phyloP scores from a whole-genome alignment of 2,888 invertebrate species.

The Leptarthrus brevirostris region DNA sequence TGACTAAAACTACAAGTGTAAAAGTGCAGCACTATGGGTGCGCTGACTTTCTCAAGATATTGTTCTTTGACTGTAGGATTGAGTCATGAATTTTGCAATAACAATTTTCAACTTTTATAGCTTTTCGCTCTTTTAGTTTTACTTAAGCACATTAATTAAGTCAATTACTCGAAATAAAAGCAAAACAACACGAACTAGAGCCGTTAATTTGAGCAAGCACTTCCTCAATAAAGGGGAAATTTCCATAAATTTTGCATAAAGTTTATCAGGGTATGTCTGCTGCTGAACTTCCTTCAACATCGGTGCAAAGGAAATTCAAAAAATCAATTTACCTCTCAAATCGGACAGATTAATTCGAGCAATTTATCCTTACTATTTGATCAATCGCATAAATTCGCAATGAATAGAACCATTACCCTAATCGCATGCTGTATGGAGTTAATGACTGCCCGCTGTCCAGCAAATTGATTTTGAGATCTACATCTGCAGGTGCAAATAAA shows the following conservation, averaged over 20 bases:
- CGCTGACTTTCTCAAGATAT: no score
- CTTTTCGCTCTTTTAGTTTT: no score
- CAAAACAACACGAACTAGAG: no score
- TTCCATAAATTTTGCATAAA: background rate
- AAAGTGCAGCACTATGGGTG: no score
- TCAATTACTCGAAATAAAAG: no score
- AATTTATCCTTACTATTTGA: constrained; percentile 43
- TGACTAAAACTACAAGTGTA: no score
- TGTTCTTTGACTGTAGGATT: no score
- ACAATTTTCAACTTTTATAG: no score
- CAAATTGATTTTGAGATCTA: constrained; percentile 45
- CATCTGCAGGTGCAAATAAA: constrained; percentile 39
- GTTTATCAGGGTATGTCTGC: background rate
- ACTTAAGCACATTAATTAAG: no score
- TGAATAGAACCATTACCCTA: constrained; percentile 43
- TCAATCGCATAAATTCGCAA: constrained; percentile 39
- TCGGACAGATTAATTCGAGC: constrained; percentile 42
- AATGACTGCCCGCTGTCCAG: constrained; percentile 41
- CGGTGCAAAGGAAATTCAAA: constrained; percentile 2
- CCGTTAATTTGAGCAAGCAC: background rate
- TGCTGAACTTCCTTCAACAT: background rate
- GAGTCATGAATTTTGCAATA: no score
- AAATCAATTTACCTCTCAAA: constrained; percentile 43
- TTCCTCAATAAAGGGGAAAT: background rate
- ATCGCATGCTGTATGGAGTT: constrained; percentile 35